A percentile compares a stretch with the other conserved stretches of the same genome.
Conservation (phyloP, 2,888 invertebrate species). For the Achlya flavicornis region DNA sequence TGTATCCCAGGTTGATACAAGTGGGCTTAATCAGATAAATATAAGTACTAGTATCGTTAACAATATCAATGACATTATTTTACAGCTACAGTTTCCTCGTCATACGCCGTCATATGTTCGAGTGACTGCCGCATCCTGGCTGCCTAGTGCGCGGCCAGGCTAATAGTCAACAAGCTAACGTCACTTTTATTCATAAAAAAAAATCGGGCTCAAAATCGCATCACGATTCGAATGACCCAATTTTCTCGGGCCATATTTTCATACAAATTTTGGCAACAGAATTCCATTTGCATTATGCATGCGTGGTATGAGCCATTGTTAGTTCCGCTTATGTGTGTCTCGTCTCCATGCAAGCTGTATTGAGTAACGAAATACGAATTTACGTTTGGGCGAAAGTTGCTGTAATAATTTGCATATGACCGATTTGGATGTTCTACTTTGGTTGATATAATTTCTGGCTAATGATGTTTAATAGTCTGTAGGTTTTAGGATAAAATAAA, state of each 20-base stretch:
- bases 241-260: slow-evolving; percentile 28
- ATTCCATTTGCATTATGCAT: slow-evolving; percentile 41
- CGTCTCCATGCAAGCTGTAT: slow-evolving; percentile 15
- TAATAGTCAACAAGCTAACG: not conserved
- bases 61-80: too few relatives aligned
- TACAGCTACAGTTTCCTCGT: too few relatives aligned
- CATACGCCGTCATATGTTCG: too few relatives aligned
- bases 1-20: too few relatives aligned
- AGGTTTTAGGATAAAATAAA: not conserved
- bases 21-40: too few relatives aligned
- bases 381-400: slow-evolving; percentile 14
- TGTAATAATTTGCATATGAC: slow-evolving; percentile 12
- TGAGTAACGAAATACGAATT: slow-evolving; percentile 16
- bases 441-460: not conserved
- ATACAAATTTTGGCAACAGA: slow-evolving; percentile 33
- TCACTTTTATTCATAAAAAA: slow-evolving; percentile 6
- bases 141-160: too few relatives aligned
- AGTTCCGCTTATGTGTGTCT: slow-evolving; percentile 2
- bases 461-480: not conserved
- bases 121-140: too few relatives aligned
- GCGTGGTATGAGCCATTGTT: slow-evolving; percentile 18
- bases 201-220: slow-evolving; percentile 7
- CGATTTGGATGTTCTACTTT: slow-evolving; percentile 12
- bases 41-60: too few relatives aligned
- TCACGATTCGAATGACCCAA: slow-evolving; percentile 26